Evolutionary conservation across 2,113 vertebrate species (phyloP), one percentile per base, ranked within the genome.

Genomic region (Chionodraco myersi): DNA sequence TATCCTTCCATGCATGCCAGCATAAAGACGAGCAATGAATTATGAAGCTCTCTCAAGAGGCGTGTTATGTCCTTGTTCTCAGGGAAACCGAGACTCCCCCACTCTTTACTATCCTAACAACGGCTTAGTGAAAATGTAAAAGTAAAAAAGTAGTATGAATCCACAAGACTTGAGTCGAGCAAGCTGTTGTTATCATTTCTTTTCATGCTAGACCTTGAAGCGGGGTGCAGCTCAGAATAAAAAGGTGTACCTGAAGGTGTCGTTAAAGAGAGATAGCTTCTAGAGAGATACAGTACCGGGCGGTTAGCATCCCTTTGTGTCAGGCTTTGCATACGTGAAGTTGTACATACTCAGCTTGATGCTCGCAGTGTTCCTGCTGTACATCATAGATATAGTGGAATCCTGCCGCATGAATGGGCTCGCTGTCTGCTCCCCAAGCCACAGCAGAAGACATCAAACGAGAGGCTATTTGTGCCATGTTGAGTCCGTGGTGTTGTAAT

Each of bases 361-460:
- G 5, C n/a, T 45, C 5, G 5, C 59, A 54, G 23, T 11, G 5
- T 48, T 73, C 47, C 52, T 23, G 52, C 49, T 54, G 36, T 82
- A 68, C 75, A 79, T 77, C 69, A 62, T 30, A 63, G 3, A 36
- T 66, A 61, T 56, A 57, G 44, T 66, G 60, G 69, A 71, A 45
- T 49, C 60, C 11, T 52, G 34, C 69, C 75, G 52, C 63, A 80
- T 47, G 12, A 67, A 81, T 51, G 26, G 79, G 18, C 63, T 66
- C 16, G 59, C 52, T 45, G 62, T 47, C 21, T 58, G 44, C 75
- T 89, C 73, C 54, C 71, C 36, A 67, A 64, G 56, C 49, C 53
- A 71, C 2, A 15, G 21, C 14, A 60, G 4, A n/a, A 69, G 21
- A 73, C 70, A 63, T 75, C 63, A 45, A 72, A 77, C 15, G 10